These are phyloP conservation scores for Oreochromis tanganicae DNA, from an alignment of 2,113 vertebrate species.

Conservation along the genomic window DNA sequence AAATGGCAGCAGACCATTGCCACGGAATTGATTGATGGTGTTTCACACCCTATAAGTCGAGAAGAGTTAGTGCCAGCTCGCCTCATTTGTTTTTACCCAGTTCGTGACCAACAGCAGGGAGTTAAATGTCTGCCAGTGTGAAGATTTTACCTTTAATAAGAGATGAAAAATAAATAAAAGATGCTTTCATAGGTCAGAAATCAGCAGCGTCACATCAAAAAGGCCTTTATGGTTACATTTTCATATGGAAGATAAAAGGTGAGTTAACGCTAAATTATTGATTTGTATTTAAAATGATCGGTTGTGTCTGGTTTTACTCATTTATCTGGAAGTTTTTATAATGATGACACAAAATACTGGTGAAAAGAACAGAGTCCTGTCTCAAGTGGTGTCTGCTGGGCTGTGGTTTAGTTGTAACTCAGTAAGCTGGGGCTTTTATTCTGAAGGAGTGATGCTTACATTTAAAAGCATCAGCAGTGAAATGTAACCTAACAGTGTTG, in stretches of 20 bases:
- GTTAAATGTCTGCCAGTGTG: neutral
- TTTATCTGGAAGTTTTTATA: neutral
- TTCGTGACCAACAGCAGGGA: neutral
- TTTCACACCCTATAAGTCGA: conserved; percentile 20
- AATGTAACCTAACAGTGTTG: neutral
- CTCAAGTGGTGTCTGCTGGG: neutral
- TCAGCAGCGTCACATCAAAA: neutral
- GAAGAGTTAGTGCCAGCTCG: conserved; percentile 18
- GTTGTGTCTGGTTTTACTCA: neutral
- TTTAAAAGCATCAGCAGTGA: neutral
- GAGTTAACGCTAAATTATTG: neutral
- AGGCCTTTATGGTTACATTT: neutral
- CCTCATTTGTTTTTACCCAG: conserved; percentile 2
- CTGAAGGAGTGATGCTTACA: neutral
- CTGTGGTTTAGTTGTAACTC: neutral
- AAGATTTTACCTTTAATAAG: neutral
- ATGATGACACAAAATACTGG: neutral
- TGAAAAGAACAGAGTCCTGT: neutral
- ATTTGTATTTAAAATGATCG: neutral
- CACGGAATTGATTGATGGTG: conserved; percentile 49
- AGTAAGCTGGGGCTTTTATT: neutral
- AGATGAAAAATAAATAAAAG: neutral
- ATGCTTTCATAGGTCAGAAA: neutral
- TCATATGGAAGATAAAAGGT: conserved; percentile 56
- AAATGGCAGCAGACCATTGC: conserved; percentile 39